These are phyloP conservation scores for Columba janthina DNA, from an alignment of 2,113 vertebrate species.

Conservation along the genomic window DNA sequence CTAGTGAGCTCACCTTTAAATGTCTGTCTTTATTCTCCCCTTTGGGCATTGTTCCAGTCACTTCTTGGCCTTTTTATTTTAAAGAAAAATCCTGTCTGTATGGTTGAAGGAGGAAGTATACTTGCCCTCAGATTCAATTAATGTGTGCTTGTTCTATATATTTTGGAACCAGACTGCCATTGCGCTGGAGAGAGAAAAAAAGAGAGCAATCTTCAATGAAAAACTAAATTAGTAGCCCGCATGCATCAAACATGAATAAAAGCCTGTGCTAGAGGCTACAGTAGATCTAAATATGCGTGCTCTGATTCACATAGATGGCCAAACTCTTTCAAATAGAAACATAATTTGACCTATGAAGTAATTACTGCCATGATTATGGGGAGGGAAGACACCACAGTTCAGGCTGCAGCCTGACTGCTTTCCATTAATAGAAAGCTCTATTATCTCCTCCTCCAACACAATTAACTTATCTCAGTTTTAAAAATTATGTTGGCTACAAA, in stretches of 20 bases:
- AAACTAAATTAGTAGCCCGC: not conserved
- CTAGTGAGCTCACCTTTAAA: conserved; percentile 56
- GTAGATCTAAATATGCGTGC: conserved; percentile 2
- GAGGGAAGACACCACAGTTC: conserved; percentile 31
- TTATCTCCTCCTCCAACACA: not conserved
- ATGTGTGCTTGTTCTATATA: not conserved
- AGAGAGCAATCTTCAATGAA: not conserved
- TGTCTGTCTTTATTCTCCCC: conserved; percentile 48
- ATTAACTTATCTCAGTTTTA: not conserved
- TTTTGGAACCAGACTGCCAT: not conserved
- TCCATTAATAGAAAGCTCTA: conserved; percentile 54
- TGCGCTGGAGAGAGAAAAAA: not conserved
- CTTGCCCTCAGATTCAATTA: conserved; percentile 30
- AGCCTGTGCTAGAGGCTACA: not conserved
- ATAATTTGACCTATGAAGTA: conserved; percentile 48
- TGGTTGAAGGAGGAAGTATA: conserved; percentile 3
- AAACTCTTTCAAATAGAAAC: conserved; percentile 30
- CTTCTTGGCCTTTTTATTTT: conserved; percentile 64
- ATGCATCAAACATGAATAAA: conserved; percentile 38
- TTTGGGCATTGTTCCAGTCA: conserved; percentile 57
- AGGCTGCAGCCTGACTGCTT: conserved; percentile 14
- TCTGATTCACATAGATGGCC: not conserved
- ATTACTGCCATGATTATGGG: conserved; percentile 49
- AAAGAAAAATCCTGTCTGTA: conserved; percentile 22
- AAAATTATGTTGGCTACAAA: not conserved